These are phyloP conservation scores for Corythornis leucogaster DNA, from an alignment of 2,797 vertebrate species.

Conservation along the genomic window DNA sequence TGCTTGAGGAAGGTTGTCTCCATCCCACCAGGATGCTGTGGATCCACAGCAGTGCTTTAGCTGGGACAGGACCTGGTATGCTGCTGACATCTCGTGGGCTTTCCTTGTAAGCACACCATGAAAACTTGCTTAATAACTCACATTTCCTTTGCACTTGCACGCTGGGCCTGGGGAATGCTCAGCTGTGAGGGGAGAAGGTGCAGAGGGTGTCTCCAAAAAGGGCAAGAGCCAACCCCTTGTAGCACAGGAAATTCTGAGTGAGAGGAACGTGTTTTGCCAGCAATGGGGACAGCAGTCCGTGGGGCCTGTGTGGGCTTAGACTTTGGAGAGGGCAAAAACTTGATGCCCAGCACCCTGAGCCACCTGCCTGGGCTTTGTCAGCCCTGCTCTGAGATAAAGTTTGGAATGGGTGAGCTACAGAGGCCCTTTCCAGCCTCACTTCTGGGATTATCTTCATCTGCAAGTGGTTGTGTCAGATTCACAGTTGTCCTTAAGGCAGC, in stretches of 20 bases:
- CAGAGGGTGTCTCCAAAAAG: neutral
- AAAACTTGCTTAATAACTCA: neutral
- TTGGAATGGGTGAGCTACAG: neutral
- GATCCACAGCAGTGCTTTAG: neutral
- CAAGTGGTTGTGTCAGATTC: neutral
- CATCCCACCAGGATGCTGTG: neutral
- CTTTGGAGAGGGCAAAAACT: neutral
- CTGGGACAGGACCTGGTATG: neutral
- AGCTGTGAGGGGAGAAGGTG: neutral
- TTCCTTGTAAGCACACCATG: constrained; percentile 6
- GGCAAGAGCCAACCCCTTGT: neutral
- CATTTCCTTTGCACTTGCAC: rapidly evolving
- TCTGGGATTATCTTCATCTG: neutral
- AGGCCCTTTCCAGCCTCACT: neutral
- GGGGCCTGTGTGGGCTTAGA: neutral
- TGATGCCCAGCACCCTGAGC: neutral
- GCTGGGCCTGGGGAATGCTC: rapidly evolving
- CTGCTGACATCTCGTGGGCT: constrained; percentile 58
- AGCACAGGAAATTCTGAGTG: neutral
- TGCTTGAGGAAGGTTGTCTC: neutral
- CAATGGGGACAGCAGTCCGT: neutral
- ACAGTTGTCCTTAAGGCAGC: neutral
- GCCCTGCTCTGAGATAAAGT: neutral
- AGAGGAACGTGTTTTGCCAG: neutral
- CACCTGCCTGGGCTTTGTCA: neutral